Conservation (phyloP, 2,113 vertebrate genomes). For the Paradoxurus hermaphroditus region DNA sequence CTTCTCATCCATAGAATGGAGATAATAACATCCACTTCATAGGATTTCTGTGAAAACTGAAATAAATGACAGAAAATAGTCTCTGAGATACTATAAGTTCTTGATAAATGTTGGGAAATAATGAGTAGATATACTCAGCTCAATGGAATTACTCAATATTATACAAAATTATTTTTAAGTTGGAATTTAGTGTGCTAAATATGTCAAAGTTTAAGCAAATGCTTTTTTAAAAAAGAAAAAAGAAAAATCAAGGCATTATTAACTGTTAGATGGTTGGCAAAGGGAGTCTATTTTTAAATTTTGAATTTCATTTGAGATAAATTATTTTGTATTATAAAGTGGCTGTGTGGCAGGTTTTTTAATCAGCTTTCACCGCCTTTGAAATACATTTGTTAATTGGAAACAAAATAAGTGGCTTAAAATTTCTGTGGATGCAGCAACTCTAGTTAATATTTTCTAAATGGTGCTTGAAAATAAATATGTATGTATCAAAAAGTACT, state of each 20-base stretch:
- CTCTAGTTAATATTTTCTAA: constrained; percentile 74
- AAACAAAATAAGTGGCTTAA: constrained; percentile 70
- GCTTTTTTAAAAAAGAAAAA: neutral
- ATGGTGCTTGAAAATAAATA: constrained; percentile 80
- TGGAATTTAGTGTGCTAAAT: neutral
- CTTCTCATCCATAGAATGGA: neutral
- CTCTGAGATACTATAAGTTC: neutral
- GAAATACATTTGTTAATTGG: constrained; percentile 71
- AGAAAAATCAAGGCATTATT: constrained; percentile 10
- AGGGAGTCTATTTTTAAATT: constrained; percentile 55
- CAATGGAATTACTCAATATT: neutral
- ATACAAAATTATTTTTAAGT: constrained; percentile 33
- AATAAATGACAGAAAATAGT: neutral
- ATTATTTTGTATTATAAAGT: constrained; percentile 57
- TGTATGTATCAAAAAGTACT: constrained; percentile 74
- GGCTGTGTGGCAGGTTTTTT: constrained; percentile 43
- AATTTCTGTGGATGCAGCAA: constrained; percentile 70
- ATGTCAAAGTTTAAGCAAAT: constrained; percentile 41
- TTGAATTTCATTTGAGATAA: constrained; percentile 32
- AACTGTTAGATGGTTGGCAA: constrained; percentile 15
- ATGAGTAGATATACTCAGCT: neutral
- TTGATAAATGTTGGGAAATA: neutral
- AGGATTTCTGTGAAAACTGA: neutral
- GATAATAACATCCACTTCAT: neutral
- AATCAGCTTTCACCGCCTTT: constrained; percentile 60